Evolutionary conservation across 35 echinoderm and acorn worm genomes (phyloP).

Genomic region (Strongylocentrotus purpuratus): DNA sequence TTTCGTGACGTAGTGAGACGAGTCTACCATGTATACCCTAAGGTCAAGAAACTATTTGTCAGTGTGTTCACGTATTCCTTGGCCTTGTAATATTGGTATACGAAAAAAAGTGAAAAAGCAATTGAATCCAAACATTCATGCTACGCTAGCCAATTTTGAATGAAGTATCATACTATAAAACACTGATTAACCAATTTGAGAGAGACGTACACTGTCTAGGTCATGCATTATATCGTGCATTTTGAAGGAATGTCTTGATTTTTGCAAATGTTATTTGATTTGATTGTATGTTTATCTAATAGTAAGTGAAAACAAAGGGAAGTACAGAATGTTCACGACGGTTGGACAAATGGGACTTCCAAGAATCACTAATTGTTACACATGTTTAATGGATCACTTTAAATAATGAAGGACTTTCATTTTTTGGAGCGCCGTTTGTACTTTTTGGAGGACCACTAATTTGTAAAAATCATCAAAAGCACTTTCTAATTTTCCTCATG

Average conservation of each 20-base stretch:
- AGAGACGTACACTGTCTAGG: background rate
- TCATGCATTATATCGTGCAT: background rate
- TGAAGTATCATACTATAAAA: background rate
- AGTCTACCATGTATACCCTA: background rate
- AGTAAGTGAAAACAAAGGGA: background rate
- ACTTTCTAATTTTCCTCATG: background rate
- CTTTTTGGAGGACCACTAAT: background rate
- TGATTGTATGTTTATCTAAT: background rate
- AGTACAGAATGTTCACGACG: background rate
- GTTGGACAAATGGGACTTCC: background rate
- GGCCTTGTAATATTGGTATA: background rate
- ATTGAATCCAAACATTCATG: slow-evolving; percentile 18
- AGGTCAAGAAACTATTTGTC: background rate
- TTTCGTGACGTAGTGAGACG: background rate
- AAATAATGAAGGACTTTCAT: no score
- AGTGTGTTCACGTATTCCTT: background rate
- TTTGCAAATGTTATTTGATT: background rate
- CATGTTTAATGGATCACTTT: background rate
- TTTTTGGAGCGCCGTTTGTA: background rate
- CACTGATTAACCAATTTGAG: background rate
- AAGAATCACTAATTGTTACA: background rate
- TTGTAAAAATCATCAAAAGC: background rate
- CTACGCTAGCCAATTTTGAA: background rate
- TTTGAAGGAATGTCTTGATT: background rate
- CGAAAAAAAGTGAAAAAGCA: background rate